phyloP scores from a whole-genome alignment of 2,113 vertebrate genomes.

The Promerops cafer region DNA sequence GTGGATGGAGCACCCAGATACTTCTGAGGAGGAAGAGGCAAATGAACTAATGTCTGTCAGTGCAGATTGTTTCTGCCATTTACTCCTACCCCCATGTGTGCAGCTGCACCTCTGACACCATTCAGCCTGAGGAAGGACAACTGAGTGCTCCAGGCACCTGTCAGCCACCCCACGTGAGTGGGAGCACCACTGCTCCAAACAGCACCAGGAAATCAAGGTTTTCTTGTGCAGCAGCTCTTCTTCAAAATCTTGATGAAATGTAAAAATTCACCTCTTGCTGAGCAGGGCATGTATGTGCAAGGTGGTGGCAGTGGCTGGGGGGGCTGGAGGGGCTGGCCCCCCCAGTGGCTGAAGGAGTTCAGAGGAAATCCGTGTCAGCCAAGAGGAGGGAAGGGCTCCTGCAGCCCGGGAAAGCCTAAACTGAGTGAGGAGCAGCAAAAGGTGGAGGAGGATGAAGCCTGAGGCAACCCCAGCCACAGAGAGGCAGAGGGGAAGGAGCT shows the following conservation, averaged over 20 bases:
- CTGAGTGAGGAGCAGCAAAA: background rate
- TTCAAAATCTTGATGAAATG: background rate
- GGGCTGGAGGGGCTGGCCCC: background rate
- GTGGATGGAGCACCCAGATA: too few relatives aligned
- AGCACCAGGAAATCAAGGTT: background rate
- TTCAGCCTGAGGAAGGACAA: background rate
- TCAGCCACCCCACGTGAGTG: background rate
- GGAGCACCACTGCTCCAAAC: background rate
- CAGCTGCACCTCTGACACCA: background rate
- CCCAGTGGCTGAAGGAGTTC: background rate
- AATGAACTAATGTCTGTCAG: background rate
- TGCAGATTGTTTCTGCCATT: background rate
- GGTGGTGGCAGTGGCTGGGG: background rate
- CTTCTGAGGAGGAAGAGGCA: background rate
- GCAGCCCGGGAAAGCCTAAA: background rate
- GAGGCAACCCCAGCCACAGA: background rate
- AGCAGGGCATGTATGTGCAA: background rate
- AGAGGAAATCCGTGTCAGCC: accelerated
- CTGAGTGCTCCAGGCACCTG: accelerated
- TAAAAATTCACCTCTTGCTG: background rate
- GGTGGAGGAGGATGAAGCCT: background rate
- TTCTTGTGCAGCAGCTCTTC: background rate
- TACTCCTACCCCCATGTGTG: background rate
- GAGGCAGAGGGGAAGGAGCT: background rate
- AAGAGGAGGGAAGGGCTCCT: background rate